A percentile compares a stretch with the other conserved stretches of the same genome.
Evolutionary conservation across 2,113 vertebrate genomes (phyloP).

Genomic region (Alces alces): DNA sequence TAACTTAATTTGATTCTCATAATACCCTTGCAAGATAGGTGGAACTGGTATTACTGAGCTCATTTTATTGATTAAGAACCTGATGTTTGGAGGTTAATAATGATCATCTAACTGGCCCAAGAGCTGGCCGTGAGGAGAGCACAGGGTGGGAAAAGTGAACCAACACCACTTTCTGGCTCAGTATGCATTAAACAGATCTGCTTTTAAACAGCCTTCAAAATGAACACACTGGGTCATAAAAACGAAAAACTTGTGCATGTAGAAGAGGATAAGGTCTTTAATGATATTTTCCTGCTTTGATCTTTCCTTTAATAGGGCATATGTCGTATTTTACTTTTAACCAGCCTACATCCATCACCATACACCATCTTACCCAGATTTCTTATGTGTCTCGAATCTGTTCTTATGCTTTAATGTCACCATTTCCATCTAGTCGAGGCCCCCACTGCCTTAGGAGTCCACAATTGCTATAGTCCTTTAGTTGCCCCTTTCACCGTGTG

Average conservation of each 20-base stretch:
- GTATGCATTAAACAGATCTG: background rate
- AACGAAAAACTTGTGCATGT: slow-evolving; percentile 7
- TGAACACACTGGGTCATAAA: slow-evolving; percentile 21
- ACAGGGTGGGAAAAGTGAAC: background rate
- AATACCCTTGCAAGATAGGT: background rate
- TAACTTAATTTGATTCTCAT: background rate
- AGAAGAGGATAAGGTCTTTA: background rate
- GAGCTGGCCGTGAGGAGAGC: background rate
- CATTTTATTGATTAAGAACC: background rate
- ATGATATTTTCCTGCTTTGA: slow-evolving; percentile 5
- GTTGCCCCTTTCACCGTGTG: background rate
- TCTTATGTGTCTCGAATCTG: background rate
- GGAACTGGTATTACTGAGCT: background rate
- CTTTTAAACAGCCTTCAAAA: slow-evolving; percentile 24
- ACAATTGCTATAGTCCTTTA: background rate
- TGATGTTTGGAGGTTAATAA: background rate
- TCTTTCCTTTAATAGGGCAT: slow-evolving; percentile 11
- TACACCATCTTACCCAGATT: background rate
- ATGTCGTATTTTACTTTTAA: slow-evolving; percentile 15
- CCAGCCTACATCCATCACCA: background rate
- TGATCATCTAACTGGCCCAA: background rate
- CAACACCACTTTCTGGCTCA: background rate
- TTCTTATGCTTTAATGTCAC: background rate
- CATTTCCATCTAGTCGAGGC: background rate
- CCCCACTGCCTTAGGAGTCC: background rate